Evolutionary conservation across 30 jellyfish, hydroid and myxozoan genomes (phyloP), one percentile per base, ranked within the genome.

Genomic region (Turritopsis rubra): DNA sequence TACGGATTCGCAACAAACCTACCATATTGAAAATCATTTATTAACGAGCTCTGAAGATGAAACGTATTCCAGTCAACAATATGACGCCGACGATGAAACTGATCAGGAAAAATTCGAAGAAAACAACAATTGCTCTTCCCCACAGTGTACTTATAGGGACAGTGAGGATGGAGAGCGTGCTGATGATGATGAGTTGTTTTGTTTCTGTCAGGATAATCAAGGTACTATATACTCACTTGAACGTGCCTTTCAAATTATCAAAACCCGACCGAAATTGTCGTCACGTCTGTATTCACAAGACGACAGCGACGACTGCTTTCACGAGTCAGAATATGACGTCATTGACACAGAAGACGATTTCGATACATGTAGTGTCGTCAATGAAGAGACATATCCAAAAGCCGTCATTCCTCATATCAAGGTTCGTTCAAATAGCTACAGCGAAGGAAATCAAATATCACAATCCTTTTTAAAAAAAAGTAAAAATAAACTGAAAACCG

Each of bases 11-110:
- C 60, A 41, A 41, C 60, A 41, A 41, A 41, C 60, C 13, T 13
- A 41, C 60, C 60, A 41, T 41, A 13, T n/a, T 66, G 60, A 41
- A 3, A 41, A 41, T 13, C 60, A 41, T 5, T 41, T 41, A 13
- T 13, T 41, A 41, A 21, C 71, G 41, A 9, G 74, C 28, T 26
- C 92, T 53, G 96, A 89, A 24, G 91, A 82, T 65, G 97, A 94
- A 29, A 53, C 25, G 66, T 54, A 26, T 74, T 25, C 23, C 27
- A 77, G 92, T 66, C 78, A 30, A 24, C 89, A 89, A 29, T 94
- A 94, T 84, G 99, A 94, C 75, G 99, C 99, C 18, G 99, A 94
- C 75, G 95, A 89, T 73, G 99, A 94, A 54, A 79, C 89, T 71
- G 99, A 94, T 20, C 71, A 84, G 53, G 29, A 30, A 9, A 20